Base-by-base conservation (phyloP, 2,888 invertebrate genomes). In the Epistrophella euchroma region DNA sequence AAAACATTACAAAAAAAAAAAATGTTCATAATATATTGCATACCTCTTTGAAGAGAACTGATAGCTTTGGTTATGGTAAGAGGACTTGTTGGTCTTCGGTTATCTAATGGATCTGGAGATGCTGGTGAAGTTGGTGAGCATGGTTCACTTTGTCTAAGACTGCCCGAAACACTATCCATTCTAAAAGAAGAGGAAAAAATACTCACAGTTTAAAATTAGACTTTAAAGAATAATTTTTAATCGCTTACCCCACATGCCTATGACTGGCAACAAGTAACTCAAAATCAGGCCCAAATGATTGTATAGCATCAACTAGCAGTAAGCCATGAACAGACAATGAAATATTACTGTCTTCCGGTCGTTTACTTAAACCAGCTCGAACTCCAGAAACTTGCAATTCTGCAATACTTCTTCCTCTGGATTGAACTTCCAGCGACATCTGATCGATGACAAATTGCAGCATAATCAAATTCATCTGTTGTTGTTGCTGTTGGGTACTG, bases 201-300 rank as follows among this genome's bases (percentile, higher is more conserved):
- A 56, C 17, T 15, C 32, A 15, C 11, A 9, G 52, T 19, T 22
- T 0, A 52, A 9, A 0, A 7, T 9, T 15, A n/a, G n/a, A n/a
- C 15, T 37, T 60, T 4, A 15, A 5, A 45, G 5, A 15, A 17
- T 15, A 10, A 15, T 37, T 47, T 15, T 4, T 17, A 52, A 10
- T 32, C 19, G 0, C 37, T 25, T 58, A 82, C 86, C 86, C 97
- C 28, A 98, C 97, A 92, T 98, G 97, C 90, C 97, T 97, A 92
- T 99, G 98, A 91, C 98, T 98, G 35, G 98, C 98, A 17, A 98
- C 95, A 10, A 99, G 94, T 68, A 99, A 93, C 92, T 98, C 98
- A 93, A 98, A 99, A 93, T 99, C 98, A 0, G 96, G 96, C 0
- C 99, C 98, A 92, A 97, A 98, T 17, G 97, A 97, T 93, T 99